Percentiles rank a stretch among this genome's conserved stretches.
Evolutionary conservation across 1,140 invertebrate species (phyloP).

Genomic region (Glossosoma conforme): DNA sequence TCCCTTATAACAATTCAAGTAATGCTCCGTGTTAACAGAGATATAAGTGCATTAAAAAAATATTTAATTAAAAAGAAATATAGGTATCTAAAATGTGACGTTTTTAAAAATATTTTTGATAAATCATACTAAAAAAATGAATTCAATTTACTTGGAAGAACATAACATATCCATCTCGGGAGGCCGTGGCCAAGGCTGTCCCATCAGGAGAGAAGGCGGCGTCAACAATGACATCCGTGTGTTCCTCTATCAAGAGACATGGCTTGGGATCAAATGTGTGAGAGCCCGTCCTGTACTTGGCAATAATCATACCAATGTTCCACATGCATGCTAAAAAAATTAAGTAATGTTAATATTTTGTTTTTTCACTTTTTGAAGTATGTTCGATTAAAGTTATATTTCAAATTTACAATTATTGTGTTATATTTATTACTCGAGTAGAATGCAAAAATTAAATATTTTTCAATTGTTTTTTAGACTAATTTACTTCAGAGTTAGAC

Average conservation of each 20-base stretch:
- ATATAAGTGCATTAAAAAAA: too few species aligned
- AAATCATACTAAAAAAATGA: not conserved
- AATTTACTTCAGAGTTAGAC: too few species aligned
- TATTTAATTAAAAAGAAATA: too few species aligned
- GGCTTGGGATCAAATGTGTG: slow-evolving; percentile 49
- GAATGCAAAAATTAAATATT: too few species aligned
- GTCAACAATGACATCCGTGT: slow-evolving; percentile 70
- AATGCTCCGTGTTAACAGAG: too few species aligned
- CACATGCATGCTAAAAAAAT: slow-evolving; percentile 55
- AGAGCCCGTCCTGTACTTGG: slow-evolving; percentile 48
- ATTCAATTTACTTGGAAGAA: slow-evolving; percentile 74
- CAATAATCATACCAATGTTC: slow-evolving; percentile 54
- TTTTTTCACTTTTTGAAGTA: not conserved
- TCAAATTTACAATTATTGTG: too few species aligned
- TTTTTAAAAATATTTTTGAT: too few species aligned
- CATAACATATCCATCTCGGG: slow-evolving; percentile 80
- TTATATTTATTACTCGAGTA: too few species aligned
- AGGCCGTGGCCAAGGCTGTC: slow-evolving; percentile 84
- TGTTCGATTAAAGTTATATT: slow-evolving; percentile 1
- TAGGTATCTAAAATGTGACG: too few species aligned
- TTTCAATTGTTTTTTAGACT: too few species aligned
- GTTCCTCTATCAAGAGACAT: slow-evolving; percentile 62
- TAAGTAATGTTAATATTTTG: not conserved
- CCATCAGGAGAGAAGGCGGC: slow-evolving; percentile 91
- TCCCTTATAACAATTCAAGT: too few species aligned